Percentiles rank a stretch among this genome's conserved stretches.
These are phyloP conservation scores for Steinernema hermaphroditum DNA, from an alignment of 2,888 invertebrate genomes.

Conservation along the genomic window DNA sequence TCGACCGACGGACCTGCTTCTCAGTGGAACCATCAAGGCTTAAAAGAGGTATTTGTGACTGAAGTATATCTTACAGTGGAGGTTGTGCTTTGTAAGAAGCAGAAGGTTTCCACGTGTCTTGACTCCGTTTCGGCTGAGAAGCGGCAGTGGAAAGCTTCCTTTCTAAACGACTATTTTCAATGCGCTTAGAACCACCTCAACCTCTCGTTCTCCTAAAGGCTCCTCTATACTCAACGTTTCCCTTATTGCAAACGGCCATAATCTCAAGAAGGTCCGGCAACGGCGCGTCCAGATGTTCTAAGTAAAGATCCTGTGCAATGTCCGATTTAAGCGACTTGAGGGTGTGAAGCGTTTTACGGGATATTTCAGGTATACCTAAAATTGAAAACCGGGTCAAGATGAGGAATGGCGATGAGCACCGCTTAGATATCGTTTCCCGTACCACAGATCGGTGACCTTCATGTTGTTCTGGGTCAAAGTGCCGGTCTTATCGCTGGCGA, in stretches of 20 bases:
- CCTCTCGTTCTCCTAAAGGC: constrained; percentile 1
- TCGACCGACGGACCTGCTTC: neutral
- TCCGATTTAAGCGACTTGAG: neutral
- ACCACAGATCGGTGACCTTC: constrained; percentile 51
- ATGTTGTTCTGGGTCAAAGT: constrained; percentile 50
- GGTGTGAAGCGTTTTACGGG: neutral
- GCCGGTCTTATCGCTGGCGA: constrained; percentile 50
- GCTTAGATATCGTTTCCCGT: constrained; percentile 37
- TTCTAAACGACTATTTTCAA: neutral
- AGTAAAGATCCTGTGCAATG: neutral
- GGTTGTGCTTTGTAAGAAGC: neutral
- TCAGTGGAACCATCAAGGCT: neutral
- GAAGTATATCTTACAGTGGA: neutral
- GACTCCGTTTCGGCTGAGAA: no score
- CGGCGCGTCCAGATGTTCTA: constrained; percentile 12
- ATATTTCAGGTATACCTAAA: constrained; percentile 12
- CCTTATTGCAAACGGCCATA: constrained; percentile 38
- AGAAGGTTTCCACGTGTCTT: constrained; percentile 12
- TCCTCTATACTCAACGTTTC: constrained; percentile 35
- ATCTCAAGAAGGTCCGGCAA: constrained; percentile 32
- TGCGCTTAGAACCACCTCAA: neutral
- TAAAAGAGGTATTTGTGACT: no score
- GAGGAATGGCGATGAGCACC: constrained; percentile 30
- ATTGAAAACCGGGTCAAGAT: neutral
- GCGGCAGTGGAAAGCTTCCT: constrained; percentile 5